Percentiles rank a stretch among this genome's conserved stretches.
Evolutionary conservation across 2,888 invertebrate genomes (phyloP).

Genomic region (Bruchidius siliquastri): DNA sequence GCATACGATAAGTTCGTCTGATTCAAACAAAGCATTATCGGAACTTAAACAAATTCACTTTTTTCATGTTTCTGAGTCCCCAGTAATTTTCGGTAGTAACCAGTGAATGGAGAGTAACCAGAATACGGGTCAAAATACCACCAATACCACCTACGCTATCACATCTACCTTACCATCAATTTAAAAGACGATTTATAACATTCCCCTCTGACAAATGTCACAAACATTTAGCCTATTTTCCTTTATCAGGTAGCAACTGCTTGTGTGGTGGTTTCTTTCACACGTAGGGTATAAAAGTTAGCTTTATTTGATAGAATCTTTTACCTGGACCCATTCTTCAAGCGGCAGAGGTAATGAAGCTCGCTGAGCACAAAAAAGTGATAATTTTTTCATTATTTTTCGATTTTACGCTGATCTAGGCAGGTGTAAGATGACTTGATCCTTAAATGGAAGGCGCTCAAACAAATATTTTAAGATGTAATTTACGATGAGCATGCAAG

Average conservation of each 20-base stretch:
- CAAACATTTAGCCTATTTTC: not conserved
- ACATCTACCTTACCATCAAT: not conserved
- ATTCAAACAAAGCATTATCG: no score
- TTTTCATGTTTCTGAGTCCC: no score
- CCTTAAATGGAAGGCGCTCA: slow-evolving; percentile 2
- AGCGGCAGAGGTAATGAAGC: slow-evolving; percentile 4
- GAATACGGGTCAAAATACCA: no score
- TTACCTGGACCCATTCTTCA: not conserved
- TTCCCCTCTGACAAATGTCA: not conserved
- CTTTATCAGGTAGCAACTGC: slow-evolving; percentile 18
- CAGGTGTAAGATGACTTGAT: slow-evolving; percentile 19
- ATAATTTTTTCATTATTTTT: slow-evolving; percentile 17
- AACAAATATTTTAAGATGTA: not conserved
- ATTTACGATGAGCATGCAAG: not conserved
- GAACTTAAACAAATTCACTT: no score
- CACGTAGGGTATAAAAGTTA: slow-evolving; percentile 1
- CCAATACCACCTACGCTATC: not conserved
- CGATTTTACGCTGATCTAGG: slow-evolving; percentile 20
- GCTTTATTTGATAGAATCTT: not conserved
- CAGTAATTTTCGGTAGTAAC: no score
- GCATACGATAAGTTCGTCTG: no score
- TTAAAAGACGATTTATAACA: not conserved
- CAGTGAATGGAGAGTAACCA: no score
- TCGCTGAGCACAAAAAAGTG: slow-evolving; percentile 10
- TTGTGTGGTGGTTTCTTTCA: slow-evolving; percentile 19